Evolutionary conservation across 1,140 invertebrate genomes (phyloP).

Genomic region (Teleogryllus occipitalis): DNA sequence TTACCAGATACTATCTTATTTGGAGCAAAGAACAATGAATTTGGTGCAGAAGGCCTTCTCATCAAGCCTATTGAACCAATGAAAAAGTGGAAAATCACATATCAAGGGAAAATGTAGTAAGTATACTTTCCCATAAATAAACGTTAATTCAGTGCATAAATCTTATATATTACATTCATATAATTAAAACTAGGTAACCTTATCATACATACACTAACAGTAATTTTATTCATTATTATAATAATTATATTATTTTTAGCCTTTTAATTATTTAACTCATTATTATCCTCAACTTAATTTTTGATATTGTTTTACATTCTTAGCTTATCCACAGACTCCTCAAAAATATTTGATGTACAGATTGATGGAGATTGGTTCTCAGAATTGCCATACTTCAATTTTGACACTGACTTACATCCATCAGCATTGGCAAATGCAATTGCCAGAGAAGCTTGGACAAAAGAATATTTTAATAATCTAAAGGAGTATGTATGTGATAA

Average conservation of each 20-base stretch:
- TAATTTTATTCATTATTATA: too few relatives aligned
- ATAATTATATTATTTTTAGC: background rate
- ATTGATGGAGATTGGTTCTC: conserved; percentile 29
- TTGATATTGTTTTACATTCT: background rate
- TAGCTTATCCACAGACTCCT: conserved; percentile 7
- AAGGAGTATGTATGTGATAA: conserved; percentile 40
- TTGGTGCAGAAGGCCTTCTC: conserved; percentile 53
- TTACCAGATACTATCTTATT: conserved; percentile 56
- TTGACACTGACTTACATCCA: conserved; percentile 53
- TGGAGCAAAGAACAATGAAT: conserved; percentile 44
- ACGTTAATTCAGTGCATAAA: too few relatives aligned
- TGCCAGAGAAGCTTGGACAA: conserved; percentile 55
- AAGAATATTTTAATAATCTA: conserved; percentile 51
- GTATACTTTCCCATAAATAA: background rate
- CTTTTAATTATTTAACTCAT: background rate
- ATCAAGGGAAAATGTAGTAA: conserved; percentile 55
- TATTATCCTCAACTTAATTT: background rate
- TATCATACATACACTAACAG: too few relatives aligned
- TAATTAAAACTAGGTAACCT: too few relatives aligned
- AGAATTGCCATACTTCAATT: conserved; percentile 49
- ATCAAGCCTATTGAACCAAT: conserved; percentile 53
- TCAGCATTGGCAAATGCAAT: conserved; percentile 51
- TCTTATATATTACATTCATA: too few relatives aligned
- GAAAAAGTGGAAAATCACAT: conserved; percentile 54
- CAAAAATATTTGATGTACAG: conserved; percentile 14